Evolutionary conservation across 2,797 vertebrate species (phyloP).

Genomic region (Centroberyx gerrardi): DNA sequence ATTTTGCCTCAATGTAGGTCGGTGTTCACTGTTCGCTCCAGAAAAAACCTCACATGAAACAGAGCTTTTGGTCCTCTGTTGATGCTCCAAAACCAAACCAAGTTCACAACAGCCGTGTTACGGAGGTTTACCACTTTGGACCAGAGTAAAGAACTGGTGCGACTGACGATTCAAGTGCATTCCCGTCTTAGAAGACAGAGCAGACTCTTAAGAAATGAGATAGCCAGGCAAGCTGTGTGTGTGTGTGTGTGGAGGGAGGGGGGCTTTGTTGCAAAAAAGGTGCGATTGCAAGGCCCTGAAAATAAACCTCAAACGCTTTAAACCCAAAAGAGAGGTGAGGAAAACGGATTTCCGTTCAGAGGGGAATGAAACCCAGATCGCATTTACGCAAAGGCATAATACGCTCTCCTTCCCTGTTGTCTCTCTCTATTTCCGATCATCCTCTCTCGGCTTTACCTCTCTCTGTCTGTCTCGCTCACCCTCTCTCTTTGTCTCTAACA

Average conservation of each 20-base stretch:
- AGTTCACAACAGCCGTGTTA: neutral
- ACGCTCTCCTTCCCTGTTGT: constrained; percentile 34
- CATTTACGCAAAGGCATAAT: constrained; percentile 43
- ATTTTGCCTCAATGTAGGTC: constrained; percentile 2
- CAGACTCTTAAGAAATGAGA: constrained; percentile 5
- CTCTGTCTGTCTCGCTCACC: constrained; percentile 40
- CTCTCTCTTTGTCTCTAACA: constrained; percentile 21
- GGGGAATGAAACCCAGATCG: constrained; percentile 47
- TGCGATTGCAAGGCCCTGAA: constrained; percentile 51
- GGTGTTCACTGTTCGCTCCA: neutral
- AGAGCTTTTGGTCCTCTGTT: neutral
- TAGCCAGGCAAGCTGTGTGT: constrained; percentile 26
- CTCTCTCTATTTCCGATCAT: constrained; percentile 34
- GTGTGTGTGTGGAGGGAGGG: constrained; percentile 1
- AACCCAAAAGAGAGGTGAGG: constrained; percentile 49
- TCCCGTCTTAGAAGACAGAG: constrained; percentile 16
- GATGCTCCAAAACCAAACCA: neutral
- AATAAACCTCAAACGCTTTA: constrained; percentile 69
- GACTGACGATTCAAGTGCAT: constrained; percentile 13
- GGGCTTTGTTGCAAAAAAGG: constrained; percentile 32
- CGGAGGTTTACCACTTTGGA: neutral
- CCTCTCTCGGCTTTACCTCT: constrained; percentile 45
- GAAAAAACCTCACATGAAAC: constrained; percentile 4
- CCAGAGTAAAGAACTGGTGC: neutral
- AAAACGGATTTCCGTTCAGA: constrained; percentile 62